Base-by-base conservation (phyloP, 2,113 vertebrate genomes). In the Falco punctatus region DNA sequence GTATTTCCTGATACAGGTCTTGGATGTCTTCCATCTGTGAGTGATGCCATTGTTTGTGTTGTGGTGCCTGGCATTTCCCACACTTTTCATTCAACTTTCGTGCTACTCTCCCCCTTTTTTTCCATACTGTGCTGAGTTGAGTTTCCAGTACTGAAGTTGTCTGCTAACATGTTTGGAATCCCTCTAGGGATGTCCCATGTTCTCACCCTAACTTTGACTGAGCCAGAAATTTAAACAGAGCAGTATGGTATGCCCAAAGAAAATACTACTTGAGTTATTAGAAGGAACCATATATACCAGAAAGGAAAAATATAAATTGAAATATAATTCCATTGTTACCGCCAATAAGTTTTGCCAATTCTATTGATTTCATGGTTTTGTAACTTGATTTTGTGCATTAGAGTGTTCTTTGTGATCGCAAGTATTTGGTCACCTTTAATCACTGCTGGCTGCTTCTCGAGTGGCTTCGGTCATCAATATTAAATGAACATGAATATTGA, bases 261-360 rank as follows among this genome's bases (percentile, higher is more conserved):
- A 97, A 97, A 91, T 90, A 96, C 75, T 90, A 18, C 67, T 80
- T 66, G 73, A 96, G 81, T 71, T 97, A 78, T 93, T 96, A 93
- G 77, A 97, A 92, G 81, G 62, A 91, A 57, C 51, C 28, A 65
- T 89, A 71, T 86, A 92, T 69, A 88, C 24, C 86, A 95, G 59
- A 95, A 96, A 97, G 73, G 88, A 95, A 96, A 97, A 79, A 91
- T 88, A n/a, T 91, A 49, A 92, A 92, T 90, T 35, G 5, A 42
- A 69, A 58, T 64, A 8, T 8, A 11, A 44, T 10, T 82, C 13
- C 7, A 5, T 74, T 64, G 1, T 80, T 74, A 74, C n/a, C 92
- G 13, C 61, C 74, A 73, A 1, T 80, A 67, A 32, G 15, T 82
- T 92, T 94, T 96, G 30, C 65, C 35, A 70, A 4, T 72, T 89